A percentile compares a stretch with the other conserved stretches of the same genome.
Conservation (phyloP, 2,888 invertebrate genomes). For the Netelia virgata region DNA sequence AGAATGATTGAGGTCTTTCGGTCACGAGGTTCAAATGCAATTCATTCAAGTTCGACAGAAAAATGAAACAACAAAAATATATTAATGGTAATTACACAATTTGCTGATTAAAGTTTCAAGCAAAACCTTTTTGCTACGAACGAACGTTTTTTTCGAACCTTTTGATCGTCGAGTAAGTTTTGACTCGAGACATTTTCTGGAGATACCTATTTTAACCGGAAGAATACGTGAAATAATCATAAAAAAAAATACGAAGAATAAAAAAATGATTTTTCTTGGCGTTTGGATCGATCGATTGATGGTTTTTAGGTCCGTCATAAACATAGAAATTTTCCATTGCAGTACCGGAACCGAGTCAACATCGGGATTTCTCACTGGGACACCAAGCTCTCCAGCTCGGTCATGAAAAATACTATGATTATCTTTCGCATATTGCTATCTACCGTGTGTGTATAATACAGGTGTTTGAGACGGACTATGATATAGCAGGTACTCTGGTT, state of each 20-base stretch:
- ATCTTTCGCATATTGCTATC: slow-evolving; percentile 44
- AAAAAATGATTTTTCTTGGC: too few species aligned
- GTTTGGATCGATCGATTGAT: too few species aligned
- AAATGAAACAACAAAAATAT: background rate
- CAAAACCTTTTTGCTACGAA: too few species aligned
- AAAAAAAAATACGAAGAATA: too few species aligned
- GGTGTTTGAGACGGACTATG: slow-evolving; percentile 47
- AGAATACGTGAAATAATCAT: too few species aligned
- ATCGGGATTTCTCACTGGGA: background rate
- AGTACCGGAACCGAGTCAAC: slow-evolving; percentile 2
- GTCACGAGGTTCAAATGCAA: too few species aligned
- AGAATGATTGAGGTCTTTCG: background rate
- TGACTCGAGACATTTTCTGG: too few species aligned
- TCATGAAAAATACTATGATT: slow-evolving; percentile 67
- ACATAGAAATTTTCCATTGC: background rate
- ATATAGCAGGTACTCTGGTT: slow-evolving; percentile 20
- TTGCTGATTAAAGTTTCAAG: too few species aligned
- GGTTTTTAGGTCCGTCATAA: background rate
- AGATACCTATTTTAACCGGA: too few species aligned
- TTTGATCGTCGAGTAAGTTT: too few species aligned
- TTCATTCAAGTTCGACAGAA: background rate
- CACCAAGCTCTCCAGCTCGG: slow-evolving; percentile 36
- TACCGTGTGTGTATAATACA: slow-evolving; percentile 44
- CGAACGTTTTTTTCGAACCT: too few species aligned
- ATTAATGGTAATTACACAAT: too few species aligned